Evolutionary conservation across 2,113 vertebrate species (phyloP), one percentile per base, ranked within the genome.

Genomic region (Heterotis niloticus): DNA sequence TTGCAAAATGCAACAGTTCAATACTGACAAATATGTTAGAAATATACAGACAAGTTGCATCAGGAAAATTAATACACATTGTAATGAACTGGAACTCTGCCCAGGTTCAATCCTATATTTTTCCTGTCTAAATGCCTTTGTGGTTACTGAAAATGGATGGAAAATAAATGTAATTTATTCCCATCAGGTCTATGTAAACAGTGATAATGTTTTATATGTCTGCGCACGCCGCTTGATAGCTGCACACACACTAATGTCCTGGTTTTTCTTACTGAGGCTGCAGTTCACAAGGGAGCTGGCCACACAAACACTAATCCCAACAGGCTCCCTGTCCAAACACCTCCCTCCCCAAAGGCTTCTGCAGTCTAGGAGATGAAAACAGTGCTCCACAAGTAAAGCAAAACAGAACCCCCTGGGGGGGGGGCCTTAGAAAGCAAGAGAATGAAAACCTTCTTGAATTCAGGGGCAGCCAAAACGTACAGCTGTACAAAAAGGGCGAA

Each of bases 341-440:
- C 88, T 81, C 84, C 82, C 85, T 83, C 89, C 90, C 87, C 79
- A 65, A 85, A 81, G 85, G 87, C 86, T 76, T 86, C 82, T 4
- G 51, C 86, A 85, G 89, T 89, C 90, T 90, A 89, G 88, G 90
- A 90, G 84, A 93, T 88, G 57, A 12, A 0, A 11, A 44, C 72
- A 29, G 28, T n/a, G 26, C 59, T 16, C 26, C 9, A 75, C 16
- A 0, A 64, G 62, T 51, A 85, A 82, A 86, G 89, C 88, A 89
- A 62, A 2, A 62, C 59, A 20, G 3, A 62, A 4, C 20, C 13
- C 20, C 59, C 11, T 4, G 59, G 20, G 59, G 3, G 14, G 3
- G 28, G 51, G 51, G 23, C 16, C 17, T 51, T 54, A 5, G 4
- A 54, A 10, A 54, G 57, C 24, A 29, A 23, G 13, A 62, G 14